Percentiles rank a stretch among this genome's conserved stretches.
phyloP scores from a whole-genome alignment of 2,888 invertebrate genomes.

The Drosophila limbata region DNA sequence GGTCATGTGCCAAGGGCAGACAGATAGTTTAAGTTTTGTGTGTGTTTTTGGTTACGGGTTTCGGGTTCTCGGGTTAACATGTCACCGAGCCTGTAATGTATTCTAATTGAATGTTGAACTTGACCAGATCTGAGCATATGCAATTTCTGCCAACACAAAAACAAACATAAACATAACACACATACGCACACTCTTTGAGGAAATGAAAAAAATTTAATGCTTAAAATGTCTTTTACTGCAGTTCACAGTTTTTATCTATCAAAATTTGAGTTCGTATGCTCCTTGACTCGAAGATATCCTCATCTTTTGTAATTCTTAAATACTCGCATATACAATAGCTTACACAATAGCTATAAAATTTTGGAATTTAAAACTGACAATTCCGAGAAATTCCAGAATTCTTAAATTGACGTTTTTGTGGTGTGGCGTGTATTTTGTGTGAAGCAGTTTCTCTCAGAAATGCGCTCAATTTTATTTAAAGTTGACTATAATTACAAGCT shows the following conservation, averaged over 20 bases:
- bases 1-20: slow-evolving; percentile 58
- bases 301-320: background rate
- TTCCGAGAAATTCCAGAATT: too few species aligned
- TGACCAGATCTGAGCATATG: slow-evolving; percentile 65
- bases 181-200: background rate
- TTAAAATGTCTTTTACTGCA: slow-evolving; percentile 21
- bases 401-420: too few species aligned
- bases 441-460: too few species aligned
- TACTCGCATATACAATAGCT: background rate
- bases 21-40: slow-evolving; percentile 34
- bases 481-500: too few species aligned
- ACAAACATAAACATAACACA: slow-evolving; percentile 1
- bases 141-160: slow-evolving; percentile 25
- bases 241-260: slow-evolving; percentile 20
- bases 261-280: background rate
- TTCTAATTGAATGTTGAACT: slow-evolving; percentile 81
- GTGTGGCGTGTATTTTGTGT: too few species aligned
- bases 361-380: background rate
- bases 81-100: slow-evolving; percentile 78
- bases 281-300: slow-evolving; percentile 10
- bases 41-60: slow-evolving; percentile 25
- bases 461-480: too few species aligned
- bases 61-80: slow-evolving; percentile 42
- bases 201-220: slow-evolving; percentile 9
- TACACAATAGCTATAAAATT: slow-evolving; percentile 6